Evolutionary conservation across 2,888 invertebrate species (phyloP).

Genomic region (Anaspis maculata): DNA sequence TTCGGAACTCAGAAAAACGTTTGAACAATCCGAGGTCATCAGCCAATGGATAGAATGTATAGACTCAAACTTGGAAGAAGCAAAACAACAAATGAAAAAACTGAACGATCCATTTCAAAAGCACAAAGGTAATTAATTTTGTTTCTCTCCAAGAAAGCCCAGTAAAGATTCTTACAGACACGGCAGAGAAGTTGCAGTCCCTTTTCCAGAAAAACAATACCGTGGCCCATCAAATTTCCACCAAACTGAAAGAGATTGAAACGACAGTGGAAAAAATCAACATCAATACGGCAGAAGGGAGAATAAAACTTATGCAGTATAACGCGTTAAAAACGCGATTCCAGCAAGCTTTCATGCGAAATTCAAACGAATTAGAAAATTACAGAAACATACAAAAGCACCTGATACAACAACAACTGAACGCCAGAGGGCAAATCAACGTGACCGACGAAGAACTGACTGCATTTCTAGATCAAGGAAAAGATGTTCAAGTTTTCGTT

Average conservation of each 20-base stretch:
- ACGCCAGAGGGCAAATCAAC: constrained; percentile 36
- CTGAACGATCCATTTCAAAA: constrained; percentile 21
- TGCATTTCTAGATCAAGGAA: constrained; percentile 38
- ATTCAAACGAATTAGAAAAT: constrained; percentile 46
- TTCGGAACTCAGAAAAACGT: constrained; percentile 17
- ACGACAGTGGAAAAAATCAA: constrained; percentile 20
- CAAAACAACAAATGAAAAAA: constrained; percentile 16
- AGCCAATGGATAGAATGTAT: constrained; percentile 47
- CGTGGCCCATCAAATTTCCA: constrained; percentile 23
- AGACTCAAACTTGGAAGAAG: constrained; percentile 39
- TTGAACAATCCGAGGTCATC: constrained; percentile 35
- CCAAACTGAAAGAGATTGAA: constrained; percentile 28
- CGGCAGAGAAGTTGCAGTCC: constrained; percentile 23
- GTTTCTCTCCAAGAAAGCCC: too few relatives aligned
- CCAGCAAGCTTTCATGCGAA: constrained; percentile 45
- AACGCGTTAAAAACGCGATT: constrained; percentile 44
- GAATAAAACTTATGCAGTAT: constrained; percentile 47
- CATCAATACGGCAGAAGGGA: constrained; percentile 21
- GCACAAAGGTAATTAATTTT: constrained; percentile 18
- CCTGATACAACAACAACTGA: constrained; percentile 50
- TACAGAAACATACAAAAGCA: constrained; percentile 47
- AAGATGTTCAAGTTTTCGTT: constrained; percentile 43
- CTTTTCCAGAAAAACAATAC: constrained; percentile 29
- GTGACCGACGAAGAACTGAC: constrained; percentile 39
- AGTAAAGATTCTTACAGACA: constrained; percentile 20